Percentiles rank a stretch among this genome's conserved stretches.
These are phyloP conservation scores for Pagrus major DNA, from an alignment of 2,113 vertebrate genomes.

Conservation along the genomic window DNA sequence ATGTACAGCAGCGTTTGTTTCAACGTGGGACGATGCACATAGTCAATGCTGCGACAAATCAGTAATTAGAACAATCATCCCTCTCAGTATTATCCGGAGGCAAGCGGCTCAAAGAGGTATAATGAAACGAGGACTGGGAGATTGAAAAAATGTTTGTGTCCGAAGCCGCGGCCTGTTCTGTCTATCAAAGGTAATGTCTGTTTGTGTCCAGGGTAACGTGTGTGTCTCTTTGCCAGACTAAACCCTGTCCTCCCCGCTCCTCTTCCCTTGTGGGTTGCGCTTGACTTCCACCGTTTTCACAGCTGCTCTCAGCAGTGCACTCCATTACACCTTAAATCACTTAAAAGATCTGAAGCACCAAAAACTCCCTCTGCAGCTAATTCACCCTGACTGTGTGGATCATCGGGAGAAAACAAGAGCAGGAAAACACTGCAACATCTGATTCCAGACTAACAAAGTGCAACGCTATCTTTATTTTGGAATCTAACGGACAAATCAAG, in stretches of 20 bases:
- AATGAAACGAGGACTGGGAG: constrained; percentile 9
- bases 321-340: constrained; percentile 85
- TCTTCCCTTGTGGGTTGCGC: constrained; percentile 78
- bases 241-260: constrained; percentile 63
- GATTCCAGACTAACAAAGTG: constrained; percentile 54
- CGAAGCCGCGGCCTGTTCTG: constrained; percentile 6
- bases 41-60: constrained; percentile 49
- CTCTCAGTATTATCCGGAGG: background rate
- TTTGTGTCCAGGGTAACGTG: constrained; percentile 58
- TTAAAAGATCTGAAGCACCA: constrained; percentile 82
- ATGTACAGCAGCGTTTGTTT: constrained; percentile 24
- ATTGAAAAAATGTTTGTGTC: constrained; percentile 1
- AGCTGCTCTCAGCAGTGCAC: constrained; percentile 81
- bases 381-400: constrained; percentile 75
- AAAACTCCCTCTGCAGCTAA: constrained; percentile 78
- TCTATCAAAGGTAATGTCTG: constrained; percentile 61
- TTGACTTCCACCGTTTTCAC: constrained; percentile 81
- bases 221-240: constrained; percentile 46
- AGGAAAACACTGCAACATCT: constrained; percentile 61
- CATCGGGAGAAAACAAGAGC: constrained; percentile 62
- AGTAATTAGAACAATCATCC: constrained; percentile 43
- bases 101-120: background rate
- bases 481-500: constrained; percentile 54
- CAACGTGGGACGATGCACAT: constrained; percentile 22
- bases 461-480: constrained; percentile 29